These are phyloP conservation scores for Orius insidiosus DNA, from an alignment of 1,140 invertebrate species.

Conservation along the genomic window DNA sequence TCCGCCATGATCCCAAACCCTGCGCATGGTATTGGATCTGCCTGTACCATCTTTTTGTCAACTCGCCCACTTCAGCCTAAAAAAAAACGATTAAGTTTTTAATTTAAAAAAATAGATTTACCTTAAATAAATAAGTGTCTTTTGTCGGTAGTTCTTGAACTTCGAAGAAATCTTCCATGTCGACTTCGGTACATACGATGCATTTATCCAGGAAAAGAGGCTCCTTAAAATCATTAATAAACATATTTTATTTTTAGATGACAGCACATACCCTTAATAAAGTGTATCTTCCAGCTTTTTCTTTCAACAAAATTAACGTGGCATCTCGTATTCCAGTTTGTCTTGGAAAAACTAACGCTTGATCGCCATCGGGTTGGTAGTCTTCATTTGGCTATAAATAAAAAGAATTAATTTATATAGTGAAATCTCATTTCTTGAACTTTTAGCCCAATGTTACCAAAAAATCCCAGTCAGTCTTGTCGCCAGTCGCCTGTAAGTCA, in stretches of 20 bases:
- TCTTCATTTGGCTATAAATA: conserved; percentile 33
- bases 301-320: conserved; percentile 69
- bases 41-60: conserved; percentile 74
- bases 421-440: not conserved
- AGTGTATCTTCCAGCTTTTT: conserved; percentile 75
- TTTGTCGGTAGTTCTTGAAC: conserved; percentile 82
- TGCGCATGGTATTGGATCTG: conserved; percentile 78
- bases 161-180: conserved; percentile 86
- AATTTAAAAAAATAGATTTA: conserved; percentile 29
- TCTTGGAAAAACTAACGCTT: conserved; percentile 38
- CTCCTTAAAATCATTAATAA: conserved; percentile 43
- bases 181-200: conserved; percentile 71
- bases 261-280: conserved; percentile 62
- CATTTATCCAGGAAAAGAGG: conserved; percentile 78
- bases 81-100: conserved; percentile 25
- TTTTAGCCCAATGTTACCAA: too few species aligned
- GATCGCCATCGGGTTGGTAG: conserved; percentile 31
- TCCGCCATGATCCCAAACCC: conserved; percentile 78
- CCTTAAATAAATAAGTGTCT: conserved; percentile 89
- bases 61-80: conserved; percentile 70
- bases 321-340: conserved; percentile 67
- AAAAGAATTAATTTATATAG: conserved; percentile 6
- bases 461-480: not conserved
- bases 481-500: not conserved
- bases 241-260: too few species aligned